These are phyloP conservation scores for Chlorops oryzae DNA, from an alignment of 1,140 invertebrate species.

Conservation along the genomic window DNA sequence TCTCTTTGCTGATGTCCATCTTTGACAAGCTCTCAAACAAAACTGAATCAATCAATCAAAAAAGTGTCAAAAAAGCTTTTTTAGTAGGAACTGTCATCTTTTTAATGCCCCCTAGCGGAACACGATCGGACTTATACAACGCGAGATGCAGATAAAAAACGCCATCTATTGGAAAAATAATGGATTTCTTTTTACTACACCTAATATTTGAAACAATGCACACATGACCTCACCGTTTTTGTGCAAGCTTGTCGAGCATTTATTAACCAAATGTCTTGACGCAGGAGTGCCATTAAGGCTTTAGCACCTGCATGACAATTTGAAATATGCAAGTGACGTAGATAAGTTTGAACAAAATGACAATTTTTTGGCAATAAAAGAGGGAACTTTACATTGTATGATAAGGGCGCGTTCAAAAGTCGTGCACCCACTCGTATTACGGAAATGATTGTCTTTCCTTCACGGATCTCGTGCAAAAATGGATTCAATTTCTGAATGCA, in stretches of 20 bases:
- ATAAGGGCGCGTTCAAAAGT: conserved; percentile 7
- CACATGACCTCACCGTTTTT: conserved; percentile 4
- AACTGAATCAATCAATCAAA: too few species aligned
- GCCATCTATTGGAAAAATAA: too few species aligned
- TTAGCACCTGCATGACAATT: conserved; percentile 11
- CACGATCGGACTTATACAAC: too few species aligned
- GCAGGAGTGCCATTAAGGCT: conserved; percentile 5
- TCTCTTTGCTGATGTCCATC: too few species aligned
- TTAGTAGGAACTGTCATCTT: too few species aligned
- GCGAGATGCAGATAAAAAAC: too few species aligned
- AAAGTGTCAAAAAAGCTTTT: too few species aligned
- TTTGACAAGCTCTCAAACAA: too few species aligned
- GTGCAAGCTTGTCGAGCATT: conserved; percentile 11
- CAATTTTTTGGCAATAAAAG: conserved; percentile 6
- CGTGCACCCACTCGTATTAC: conserved; percentile 5
- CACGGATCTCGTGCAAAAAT: not conserved
- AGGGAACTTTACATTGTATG: conserved; percentile 11
- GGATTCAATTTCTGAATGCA: conserved; percentile 7
- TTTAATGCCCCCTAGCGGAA: too few species aligned
- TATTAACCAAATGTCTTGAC: conserved; percentile 12
- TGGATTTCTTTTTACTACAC: too few species aligned
- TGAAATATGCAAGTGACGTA: conserved; percentile 6
- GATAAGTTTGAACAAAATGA: conserved; percentile 5
- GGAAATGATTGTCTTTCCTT: not conserved
- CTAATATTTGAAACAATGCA: conserved; percentile 9